phyloP scores from a whole-genome alignment of 1,140 invertebrate species.

The Bombus balteatus region DNA sequence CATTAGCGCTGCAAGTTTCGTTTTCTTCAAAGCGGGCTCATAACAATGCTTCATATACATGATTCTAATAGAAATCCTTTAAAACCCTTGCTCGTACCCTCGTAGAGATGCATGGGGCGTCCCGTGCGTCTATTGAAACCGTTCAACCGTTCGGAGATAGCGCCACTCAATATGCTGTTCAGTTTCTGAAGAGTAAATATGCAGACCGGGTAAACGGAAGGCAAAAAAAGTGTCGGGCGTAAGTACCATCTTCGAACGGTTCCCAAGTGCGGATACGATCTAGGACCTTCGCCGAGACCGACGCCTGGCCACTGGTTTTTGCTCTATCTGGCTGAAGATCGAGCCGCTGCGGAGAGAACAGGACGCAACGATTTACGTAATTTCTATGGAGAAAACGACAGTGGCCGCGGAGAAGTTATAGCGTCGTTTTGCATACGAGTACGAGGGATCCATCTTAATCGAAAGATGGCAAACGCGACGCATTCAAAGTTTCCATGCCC shows the following conservation, averaged over 20 bases:
- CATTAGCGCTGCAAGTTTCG: not conserved
- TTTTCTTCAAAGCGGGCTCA: not conserved
- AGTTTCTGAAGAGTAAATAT: constrained; percentile 33
- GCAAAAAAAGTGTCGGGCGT: constrained; percentile 10
- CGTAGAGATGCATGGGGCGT: constrained; percentile 17
- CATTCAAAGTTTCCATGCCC: constrained; percentile 24
- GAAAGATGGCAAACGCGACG: constrained; percentile 13
- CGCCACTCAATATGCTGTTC: constrained; percentile 45
- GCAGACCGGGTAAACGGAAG: constrained; percentile 29
- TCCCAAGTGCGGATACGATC: constrained; percentile 61
- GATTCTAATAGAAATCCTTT: not conserved
- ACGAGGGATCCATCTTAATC: constrained; percentile 69
- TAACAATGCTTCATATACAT: not conserved
- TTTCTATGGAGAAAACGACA: constrained; percentile 54
- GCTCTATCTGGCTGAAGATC: constrained; percentile 53
- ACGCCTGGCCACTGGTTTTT: not conserved
- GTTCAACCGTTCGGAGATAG: not conserved
- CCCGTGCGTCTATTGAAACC: not conserved
- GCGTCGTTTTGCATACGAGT: constrained; percentile 60
- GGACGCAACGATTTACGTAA: constrained; percentile 63
- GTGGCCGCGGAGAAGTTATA: constrained; percentile 30
- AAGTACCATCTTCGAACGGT: constrained; percentile 45
- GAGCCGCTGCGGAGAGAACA: constrained; percentile 8
- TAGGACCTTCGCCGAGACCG: constrained; percentile 40
- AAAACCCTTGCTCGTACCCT: not conserved